Evolutionary conservation across 2,888 invertebrate species (phyloP).

Genomic region (Tetanocera ferruginea): DNA sequence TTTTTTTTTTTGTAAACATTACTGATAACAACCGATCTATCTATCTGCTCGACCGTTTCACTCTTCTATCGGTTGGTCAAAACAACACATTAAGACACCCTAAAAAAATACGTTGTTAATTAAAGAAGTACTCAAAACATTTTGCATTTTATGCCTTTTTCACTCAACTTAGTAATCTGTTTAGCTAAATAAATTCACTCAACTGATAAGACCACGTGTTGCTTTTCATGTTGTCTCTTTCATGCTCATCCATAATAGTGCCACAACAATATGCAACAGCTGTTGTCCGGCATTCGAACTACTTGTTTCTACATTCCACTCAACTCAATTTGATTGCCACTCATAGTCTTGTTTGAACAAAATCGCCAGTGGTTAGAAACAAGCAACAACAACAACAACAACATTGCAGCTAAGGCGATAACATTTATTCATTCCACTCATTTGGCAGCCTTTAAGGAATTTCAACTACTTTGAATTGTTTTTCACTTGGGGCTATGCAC

Average conservation of each 20-base stretch:
- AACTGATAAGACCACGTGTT: slow-evolving; percentile 64
- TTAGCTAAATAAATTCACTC: slow-evolving; percentile 35
- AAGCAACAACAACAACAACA: slow-evolving; percentile 4
- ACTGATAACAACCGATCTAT: background rate
- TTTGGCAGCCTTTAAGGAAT: slow-evolving; percentile 45
- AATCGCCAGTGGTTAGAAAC: slow-evolving; percentile 14
- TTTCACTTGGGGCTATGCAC: slow-evolving; percentile 4
- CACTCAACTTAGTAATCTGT: background rate
- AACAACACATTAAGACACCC: background rate
- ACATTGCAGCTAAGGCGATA: background rate
- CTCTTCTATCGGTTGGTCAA: background rate
- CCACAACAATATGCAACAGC: background rate
- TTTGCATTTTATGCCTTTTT: background rate
- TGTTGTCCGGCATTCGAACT: background rate
- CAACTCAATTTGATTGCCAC: background rate
- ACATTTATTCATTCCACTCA: background rate
- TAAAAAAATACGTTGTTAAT: background rate
- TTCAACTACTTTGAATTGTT: slow-evolving; percentile 42
- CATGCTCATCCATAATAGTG: background rate
- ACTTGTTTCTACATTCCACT: background rate
- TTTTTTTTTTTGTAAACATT: slow-evolving; percentile 43
- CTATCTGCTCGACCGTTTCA: background rate
- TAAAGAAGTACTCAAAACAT: background rate
- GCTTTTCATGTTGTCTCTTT: slow-evolving; percentile 50
- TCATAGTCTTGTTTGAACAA: slow-evolving; percentile 13